These are phyloP conservation scores for Sebastes fasciatus DNA, from an alignment of 2,113 vertebrate species.

Conservation along the genomic window DNA sequence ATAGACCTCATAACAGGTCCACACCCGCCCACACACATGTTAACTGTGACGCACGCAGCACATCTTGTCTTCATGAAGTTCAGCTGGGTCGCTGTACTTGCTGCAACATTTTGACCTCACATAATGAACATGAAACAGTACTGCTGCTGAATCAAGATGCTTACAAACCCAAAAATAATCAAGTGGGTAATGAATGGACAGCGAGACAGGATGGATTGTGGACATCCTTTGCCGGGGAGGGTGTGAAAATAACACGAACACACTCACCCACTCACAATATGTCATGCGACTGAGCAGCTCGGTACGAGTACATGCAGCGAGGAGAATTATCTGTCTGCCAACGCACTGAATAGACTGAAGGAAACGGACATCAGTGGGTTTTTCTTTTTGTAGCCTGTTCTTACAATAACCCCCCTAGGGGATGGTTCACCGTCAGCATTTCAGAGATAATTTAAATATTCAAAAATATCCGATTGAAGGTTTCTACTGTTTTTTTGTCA, in stretches of 20 bases:
- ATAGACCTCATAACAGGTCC: constrained; percentile 51
- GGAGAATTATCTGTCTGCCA: constrained; percentile 19
- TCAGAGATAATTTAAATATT: constrained; percentile 24
- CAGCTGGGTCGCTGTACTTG: neutral
- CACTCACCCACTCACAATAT: constrained; percentile 71
- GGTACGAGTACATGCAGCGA: constrained; percentile 23
- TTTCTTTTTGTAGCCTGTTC: neutral
- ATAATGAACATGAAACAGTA: neutral
- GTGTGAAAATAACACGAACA: constrained; percentile 50
- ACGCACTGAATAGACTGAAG: constrained; percentile 10
- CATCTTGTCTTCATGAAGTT: constrained; percentile 6
- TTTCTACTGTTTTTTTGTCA: constrained; percentile 3
- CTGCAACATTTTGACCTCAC: constrained; percentile 14
- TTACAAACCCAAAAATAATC: constrained; percentile 29
- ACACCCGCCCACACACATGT: constrained; percentile 21
- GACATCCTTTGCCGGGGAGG: constrained; percentile 25
- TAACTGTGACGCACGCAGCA: constrained; percentile 11
- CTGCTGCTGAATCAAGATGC: constrained; percentile 1
- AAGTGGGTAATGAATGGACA: neutral
- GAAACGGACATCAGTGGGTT: constrained; percentile 8
- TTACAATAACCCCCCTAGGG: neutral
- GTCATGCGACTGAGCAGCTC: constrained; percentile 44
- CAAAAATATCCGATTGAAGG: neutral
- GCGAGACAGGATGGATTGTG: constrained; percentile 29
- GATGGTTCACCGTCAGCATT: neutral